phyloP scores from a whole-genome alignment of 2,797 vertebrate genomes.

The Microchirus variegatus region DNA sequence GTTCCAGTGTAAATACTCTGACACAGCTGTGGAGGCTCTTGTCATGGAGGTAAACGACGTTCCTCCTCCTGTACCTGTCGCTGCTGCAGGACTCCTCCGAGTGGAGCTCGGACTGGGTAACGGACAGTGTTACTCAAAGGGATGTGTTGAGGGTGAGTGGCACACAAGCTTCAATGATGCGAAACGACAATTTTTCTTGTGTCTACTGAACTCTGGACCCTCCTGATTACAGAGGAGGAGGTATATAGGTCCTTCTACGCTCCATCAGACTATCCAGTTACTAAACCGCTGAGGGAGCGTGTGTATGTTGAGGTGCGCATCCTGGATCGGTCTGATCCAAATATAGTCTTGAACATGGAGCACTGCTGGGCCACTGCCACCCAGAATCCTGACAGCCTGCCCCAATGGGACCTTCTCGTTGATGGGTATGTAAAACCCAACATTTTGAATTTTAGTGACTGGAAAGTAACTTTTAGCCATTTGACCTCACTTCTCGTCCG shows the following conservation, averaged over 20 bases:
- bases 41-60: conserved; percentile 68
- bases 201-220: neutral
- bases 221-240: conserved; percentile 57
- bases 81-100: conserved; percentile 64
- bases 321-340: conserved; percentile 70
- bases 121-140: conserved; percentile 72
- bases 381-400: conserved; percentile 55
- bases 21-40: conserved; percentile 62
- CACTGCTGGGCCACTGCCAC: conserved; percentile 80
- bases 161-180: rapidly evolving
- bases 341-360: conserved; percentile 73
- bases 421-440: conserved; percentile 66
- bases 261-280: conserved; percentile 74
- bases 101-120: conserved; percentile 78
- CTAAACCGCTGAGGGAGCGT: conserved; percentile 70
- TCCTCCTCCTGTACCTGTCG: conserved; percentile 65
- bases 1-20: conserved; percentile 79
- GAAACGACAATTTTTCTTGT: rapidly evolving
- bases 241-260: conserved; percentile 75
- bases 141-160: conserved; percentile 74
- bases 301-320: conserved; percentile 76
- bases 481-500: neutral
- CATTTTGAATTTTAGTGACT: neutral
- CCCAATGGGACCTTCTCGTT: conserved; percentile 80
- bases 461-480: too few relatives aligned